These are phyloP conservation scores for Solenopsis fugax DNA, from an alignment of 1,140 invertebrate species.

Conservation along the genomic window DNA sequence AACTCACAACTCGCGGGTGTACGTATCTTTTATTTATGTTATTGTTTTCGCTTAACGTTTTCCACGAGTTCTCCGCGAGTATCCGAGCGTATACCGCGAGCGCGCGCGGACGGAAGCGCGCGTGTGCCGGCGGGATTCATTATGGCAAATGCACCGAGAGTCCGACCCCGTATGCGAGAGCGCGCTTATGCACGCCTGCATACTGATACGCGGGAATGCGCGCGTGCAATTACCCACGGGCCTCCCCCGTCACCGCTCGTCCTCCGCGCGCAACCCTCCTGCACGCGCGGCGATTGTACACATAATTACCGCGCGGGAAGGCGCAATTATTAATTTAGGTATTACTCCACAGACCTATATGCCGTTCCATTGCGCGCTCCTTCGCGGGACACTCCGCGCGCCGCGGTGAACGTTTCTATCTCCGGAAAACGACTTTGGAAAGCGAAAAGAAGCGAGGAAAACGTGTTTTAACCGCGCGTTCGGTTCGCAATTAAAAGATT, in stretches of 20 bases:
- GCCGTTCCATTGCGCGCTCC: not conserved
- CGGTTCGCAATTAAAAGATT: not conserved
- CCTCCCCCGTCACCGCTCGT: constrained; percentile 9
- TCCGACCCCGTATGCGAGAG: constrained; percentile 18
- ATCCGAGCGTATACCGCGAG: not conserved
- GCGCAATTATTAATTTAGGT: constrained; percentile 73
- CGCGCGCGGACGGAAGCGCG: constrained; percentile 23
- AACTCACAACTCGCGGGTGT: not conserved
- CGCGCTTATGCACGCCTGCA: constrained; percentile 56
- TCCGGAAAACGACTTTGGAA: not conserved
- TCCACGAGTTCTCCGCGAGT: not conserved
- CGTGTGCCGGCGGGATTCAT: constrained; percentile 71
- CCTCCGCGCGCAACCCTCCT: not conserved
- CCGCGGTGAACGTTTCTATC: not conserved
- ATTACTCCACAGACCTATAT: constrained; percentile 72
- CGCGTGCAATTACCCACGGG: constrained; percentile 68
- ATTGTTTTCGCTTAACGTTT: constrained; percentile 26
- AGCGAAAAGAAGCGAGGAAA: not conserved
- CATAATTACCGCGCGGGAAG: constrained; percentile 68
- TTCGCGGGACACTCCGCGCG: constrained; percentile 30
- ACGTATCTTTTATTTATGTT: constrained; percentile 43
- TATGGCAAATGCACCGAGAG: constrained; percentile 69
- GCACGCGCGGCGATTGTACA: constrained; percentile 42
- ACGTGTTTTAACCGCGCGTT: not conserved
- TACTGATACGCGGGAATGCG: constrained; percentile 54